Conservation (phyloP, 2,888 invertebrate genomes). For the Hipparchia semele region DNA sequence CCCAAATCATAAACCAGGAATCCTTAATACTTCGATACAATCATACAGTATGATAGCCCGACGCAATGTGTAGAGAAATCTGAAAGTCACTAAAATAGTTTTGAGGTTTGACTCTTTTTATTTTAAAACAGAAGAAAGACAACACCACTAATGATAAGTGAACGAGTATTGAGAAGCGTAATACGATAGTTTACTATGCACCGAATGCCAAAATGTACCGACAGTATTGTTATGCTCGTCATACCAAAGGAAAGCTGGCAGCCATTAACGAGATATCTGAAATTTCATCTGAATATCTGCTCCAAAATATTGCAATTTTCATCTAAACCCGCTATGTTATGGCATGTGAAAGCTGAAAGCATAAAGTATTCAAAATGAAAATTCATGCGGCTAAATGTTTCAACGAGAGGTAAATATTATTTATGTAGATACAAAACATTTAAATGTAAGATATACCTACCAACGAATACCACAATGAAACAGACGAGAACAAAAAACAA, state of each 20-base stretch:
- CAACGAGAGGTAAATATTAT: background rate
- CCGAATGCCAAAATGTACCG: background rate
- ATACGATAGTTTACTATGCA: background rate
- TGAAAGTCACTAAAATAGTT: too few relatives aligned
- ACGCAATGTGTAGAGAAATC: too few relatives aligned
- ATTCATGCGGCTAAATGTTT: constrained; percentile 22
- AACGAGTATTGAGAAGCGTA: background rate
- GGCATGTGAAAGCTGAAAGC: constrained; percentile 22
- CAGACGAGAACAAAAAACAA: too few relatives aligned
- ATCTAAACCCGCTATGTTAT: constrained; percentile 22
- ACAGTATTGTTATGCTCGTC: constrained; percentile 7
- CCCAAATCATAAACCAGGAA: too few relatives aligned
- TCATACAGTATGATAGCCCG: too few relatives aligned
- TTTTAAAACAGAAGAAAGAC: too few relatives aligned
- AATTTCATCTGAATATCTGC: constrained; percentile 25
- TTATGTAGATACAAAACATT: too few relatives aligned
- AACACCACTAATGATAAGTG: too few relatives aligned
- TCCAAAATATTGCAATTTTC: constrained; percentile 28
- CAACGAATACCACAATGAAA: too few relatives aligned
- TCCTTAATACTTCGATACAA: too few relatives aligned
- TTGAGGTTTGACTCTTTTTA: too few relatives aligned
- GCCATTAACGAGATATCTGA: constrained; percentile 27
- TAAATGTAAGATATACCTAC: too few relatives aligned
- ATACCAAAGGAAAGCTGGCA: constrained; percentile 25
- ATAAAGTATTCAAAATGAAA: constrained; percentile 29